Percentiles rank a stretch among this genome's conserved stretches.
Conservation (phyloP, 2,888 invertebrate genomes). For the Cerceris rybyensis region DNA sequence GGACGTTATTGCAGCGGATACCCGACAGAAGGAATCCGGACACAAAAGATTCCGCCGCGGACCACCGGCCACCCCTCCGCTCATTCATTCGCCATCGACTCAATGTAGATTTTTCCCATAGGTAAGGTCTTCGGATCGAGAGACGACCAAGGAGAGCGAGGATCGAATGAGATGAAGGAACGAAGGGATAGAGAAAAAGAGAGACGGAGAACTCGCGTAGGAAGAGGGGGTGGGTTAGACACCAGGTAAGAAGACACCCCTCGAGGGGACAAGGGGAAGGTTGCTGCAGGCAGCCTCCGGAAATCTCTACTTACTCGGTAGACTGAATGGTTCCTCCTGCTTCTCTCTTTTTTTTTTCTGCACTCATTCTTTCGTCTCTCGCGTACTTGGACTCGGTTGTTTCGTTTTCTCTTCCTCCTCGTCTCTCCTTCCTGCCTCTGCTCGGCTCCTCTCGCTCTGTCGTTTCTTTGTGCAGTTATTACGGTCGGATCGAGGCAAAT, state of each 20-base stretch:
- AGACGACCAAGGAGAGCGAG: conserved; percentile 1
- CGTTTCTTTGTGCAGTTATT: conserved; percentile 65
- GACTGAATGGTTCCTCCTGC: conserved; percentile 72
- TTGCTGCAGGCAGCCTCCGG: conserved; percentile 71
- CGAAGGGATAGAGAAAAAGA: background rate
- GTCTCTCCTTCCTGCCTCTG: conserved; percentile 6
- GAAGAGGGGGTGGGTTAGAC: conserved; percentile 53
- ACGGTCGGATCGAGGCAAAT: conserved; percentile 72
- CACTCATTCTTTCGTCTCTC: conserved; percentile 13
- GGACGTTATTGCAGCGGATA: conserved; percentile 52
- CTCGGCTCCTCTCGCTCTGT: conserved; percentile 40
- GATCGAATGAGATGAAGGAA: conserved; percentile 54
- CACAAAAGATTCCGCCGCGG: conserved; percentile 78
- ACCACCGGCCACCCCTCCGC: conserved; percentile 37
- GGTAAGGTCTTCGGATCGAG: conserved; percentile 47
- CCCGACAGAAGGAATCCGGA: conserved; percentile 71
- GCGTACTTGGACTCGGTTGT: conserved; percentile 23
- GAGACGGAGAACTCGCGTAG: conserved; percentile 55
- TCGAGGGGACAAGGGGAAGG: conserved; percentile 29
- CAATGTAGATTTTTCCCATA: conserved; percentile 78
- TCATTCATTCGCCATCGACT: conserved; percentile 76
- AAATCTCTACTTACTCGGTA: conserved; percentile 80
- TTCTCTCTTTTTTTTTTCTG: conserved; percentile 13
- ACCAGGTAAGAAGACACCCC: conserved; percentile 77
- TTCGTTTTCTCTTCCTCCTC: conserved; percentile 14